Evolutionary conservation across 1,140 invertebrate species (phyloP).

Genomic region (Drosophila bocqueti): DNA sequence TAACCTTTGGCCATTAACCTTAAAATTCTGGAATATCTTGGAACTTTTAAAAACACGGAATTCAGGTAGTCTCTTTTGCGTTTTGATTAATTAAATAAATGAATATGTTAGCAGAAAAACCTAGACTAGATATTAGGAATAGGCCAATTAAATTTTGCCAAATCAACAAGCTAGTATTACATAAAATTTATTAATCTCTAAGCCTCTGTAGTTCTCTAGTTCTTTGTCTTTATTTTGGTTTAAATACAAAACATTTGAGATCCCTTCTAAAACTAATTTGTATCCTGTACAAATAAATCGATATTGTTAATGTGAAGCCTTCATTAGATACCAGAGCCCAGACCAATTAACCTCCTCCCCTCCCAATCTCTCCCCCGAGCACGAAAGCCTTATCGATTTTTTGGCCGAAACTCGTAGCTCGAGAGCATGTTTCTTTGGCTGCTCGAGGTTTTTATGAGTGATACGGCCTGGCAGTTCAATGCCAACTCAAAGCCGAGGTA

Average conservation of each 20-base stretch:
- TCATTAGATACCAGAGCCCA: constrained; percentile 4
- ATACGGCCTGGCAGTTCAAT: constrained; percentile 60
- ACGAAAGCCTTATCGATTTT: constrained; percentile 58
- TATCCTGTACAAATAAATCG: constrained; percentile 33
- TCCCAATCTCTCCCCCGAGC: background rate
- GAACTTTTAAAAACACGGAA: background rate
- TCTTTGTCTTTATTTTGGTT: background rate
- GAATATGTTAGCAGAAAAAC: too few relatives aligned
- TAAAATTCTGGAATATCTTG: background rate
- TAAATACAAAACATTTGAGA: background rate
- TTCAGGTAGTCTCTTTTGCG: background rate
- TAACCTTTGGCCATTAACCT: background rate
- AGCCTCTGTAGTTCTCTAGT: too few relatives aligned
- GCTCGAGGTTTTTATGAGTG: constrained; percentile 34
- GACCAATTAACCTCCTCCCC: constrained; percentile 9
- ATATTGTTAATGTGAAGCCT: constrained; percentile 10
- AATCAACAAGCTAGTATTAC: too few relatives aligned
- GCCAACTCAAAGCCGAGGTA: constrained; percentile 57
- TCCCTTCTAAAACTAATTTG: background rate
- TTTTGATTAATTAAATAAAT: background rate
- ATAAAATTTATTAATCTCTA: too few relatives aligned
- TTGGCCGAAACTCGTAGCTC: background rate
- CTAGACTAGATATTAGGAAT: background rate
- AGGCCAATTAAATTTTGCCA: too few relatives aligned
- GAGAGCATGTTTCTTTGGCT: constrained; percentile 27